Evolutionary conservation across 30 jellyfish, hydroid and myxozoan genomes (phyloP).

Genomic region (Cassiopea xamachana): DNA sequence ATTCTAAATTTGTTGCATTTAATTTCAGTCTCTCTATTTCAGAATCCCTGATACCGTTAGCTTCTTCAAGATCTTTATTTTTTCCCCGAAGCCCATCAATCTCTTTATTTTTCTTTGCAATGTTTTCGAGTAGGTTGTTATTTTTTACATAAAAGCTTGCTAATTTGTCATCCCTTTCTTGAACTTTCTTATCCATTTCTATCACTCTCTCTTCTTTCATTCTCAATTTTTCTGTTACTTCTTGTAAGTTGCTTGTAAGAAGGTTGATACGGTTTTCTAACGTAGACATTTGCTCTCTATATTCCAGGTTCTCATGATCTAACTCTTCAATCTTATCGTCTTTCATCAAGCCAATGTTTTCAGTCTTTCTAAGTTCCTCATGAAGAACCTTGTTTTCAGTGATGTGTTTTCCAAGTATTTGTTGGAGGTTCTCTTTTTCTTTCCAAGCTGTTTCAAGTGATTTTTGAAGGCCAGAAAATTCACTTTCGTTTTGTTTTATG

Average conservation of each 20-base stretch:
- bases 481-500: neutral
- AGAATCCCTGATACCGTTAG: neutral
- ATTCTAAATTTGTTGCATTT: slow-evolving; percentile 5
- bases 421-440: slow-evolving; percentile 15
- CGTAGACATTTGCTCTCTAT: neutral
- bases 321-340: slow-evolving; percentile 19
- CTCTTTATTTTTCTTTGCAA: slow-evolving; percentile 4
- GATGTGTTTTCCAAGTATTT: neutral
- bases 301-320: neutral
- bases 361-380: neutral
- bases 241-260: neutral
- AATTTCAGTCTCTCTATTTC: slow-evolving; percentile 6
- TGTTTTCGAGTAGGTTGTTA: slow-evolving; percentile 22
- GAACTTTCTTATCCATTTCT: neutral
- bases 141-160: slow-evolving; percentile 2
- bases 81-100: neutral
- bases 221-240: neutral
- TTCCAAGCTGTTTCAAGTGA: slow-evolving; percentile 53
- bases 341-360: neutral
- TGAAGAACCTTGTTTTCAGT: neutral
- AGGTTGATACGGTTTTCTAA: neutral
- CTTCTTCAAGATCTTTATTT: neutral
- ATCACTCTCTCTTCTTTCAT: neutral
- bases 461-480: slow-evolving; percentile 41
- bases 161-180: slow-evolving; percentile 4